Conservation (phyloP, 1,140 invertebrate species). For the Holotrichia oblita region DNA sequence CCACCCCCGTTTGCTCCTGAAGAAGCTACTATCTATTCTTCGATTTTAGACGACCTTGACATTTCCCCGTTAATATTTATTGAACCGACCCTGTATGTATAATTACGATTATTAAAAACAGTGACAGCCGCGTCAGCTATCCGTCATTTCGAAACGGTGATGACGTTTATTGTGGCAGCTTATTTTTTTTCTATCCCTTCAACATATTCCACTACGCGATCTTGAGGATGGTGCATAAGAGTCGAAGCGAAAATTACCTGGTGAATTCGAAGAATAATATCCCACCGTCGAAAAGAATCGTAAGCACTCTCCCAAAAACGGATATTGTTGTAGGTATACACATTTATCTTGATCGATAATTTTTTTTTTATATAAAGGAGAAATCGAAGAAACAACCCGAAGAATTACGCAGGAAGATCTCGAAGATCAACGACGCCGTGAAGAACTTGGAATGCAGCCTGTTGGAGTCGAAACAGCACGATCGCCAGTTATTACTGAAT, state of each 20-base stretch:
- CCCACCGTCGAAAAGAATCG: not conserved
- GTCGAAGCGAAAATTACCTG: constrained; percentile 33
- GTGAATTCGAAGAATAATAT: not conserved
- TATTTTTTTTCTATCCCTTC: not conserved
- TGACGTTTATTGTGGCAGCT: not conserved
- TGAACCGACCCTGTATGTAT: too few species aligned
- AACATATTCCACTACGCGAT: constrained; percentile 22
- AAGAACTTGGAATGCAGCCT: constrained; percentile 39
- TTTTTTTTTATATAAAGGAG: not conserved
- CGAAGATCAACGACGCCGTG: not conserved
- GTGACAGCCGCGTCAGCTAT: not conserved
- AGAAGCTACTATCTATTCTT: too few species aligned
- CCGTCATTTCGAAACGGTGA: not conserved
- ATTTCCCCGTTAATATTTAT: too few species aligned
- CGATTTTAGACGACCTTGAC: too few species aligned
- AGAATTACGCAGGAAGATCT: not conserved
- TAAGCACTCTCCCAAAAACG: not conserved
- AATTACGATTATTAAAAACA: too few species aligned
- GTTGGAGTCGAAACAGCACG: constrained; percentile 18
- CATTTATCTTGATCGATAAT: not conserved
- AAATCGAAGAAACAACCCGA: not conserved
- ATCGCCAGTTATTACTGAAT: constrained; percentile 37
- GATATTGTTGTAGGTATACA: too few species aligned
- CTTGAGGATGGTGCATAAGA: constrained; percentile 33
- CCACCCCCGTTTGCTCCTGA: too few species aligned